Conservation (phyloP, 2,797 vertebrate species). For the Epinephelus awoara region DNA sequence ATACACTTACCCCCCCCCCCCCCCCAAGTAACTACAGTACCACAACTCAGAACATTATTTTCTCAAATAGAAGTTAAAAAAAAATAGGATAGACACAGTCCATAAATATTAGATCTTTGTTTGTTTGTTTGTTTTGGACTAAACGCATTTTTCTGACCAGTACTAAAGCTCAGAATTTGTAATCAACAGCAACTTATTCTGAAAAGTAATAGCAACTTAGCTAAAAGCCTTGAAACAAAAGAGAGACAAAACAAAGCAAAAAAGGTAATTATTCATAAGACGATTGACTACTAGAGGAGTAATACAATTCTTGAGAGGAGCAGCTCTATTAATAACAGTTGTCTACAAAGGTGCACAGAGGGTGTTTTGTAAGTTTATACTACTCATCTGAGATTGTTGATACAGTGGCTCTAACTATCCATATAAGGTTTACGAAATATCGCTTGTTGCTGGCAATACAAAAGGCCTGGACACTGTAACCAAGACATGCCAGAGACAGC, state of each 20-base stretch:
- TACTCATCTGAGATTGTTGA: conserved; percentile 20
- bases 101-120: too few relatives aligned
- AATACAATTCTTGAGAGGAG: not conserved
- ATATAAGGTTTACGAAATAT: conserved; percentile 43
- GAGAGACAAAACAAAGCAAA: not conserved
- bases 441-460: conserved; percentile 33
- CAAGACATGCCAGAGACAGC: conserved; percentile 34
- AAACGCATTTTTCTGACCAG: too few relatives aligned
- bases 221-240: not conserved
- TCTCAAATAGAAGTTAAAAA: not conserved
- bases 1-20: not conserved
- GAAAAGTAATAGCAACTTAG: not conserved
- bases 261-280: not conserved
- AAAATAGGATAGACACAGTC: too few relatives aligned
- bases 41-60: not conserved
- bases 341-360: not conserved
- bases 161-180: too few relatives aligned
- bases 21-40: not conserved
- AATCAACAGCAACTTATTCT: not conserved
- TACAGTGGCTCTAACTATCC: conserved; percentile 22
- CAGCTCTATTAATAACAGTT: not conserved
- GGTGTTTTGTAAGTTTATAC: conserved; percentile 16
- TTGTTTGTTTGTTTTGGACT: too few relatives aligned
- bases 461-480: conserved; percentile 43
- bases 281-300: not conserved